Conservation (phyloP, 2,888 invertebrate genomes). For the Lycia hirtaria region DNA sequence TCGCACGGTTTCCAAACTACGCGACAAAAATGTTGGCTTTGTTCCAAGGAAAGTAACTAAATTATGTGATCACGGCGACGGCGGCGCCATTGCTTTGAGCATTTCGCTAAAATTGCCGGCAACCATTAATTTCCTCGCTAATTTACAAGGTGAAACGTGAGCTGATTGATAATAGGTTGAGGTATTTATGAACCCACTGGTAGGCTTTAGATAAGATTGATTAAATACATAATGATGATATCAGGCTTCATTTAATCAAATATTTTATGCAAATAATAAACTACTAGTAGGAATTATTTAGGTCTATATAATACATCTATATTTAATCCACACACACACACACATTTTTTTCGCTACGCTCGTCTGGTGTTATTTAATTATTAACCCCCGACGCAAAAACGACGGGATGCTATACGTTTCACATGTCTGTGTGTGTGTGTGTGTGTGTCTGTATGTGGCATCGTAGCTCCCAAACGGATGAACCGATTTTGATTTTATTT, state of each 20-base stretch:
- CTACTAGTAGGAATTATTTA: no score
- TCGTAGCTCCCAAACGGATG: no score
- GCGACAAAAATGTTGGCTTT: conserved; percentile 24
- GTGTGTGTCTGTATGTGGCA: no score
- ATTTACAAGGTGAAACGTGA: conserved; percentile 7
- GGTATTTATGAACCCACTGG: background rate
- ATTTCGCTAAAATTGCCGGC: conserved; percentile 3
- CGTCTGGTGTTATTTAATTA: no score
- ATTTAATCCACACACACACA: no score
- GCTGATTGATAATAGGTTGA: background rate
- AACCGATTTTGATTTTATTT: no score
- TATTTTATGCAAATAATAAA: no score
- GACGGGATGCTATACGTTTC: no score
- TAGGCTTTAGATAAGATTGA: background rate
- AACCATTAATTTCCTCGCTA: conserved; percentile 3
- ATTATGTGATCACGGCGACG: conserved; percentile 16
- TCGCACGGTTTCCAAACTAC: conserved; percentile 20
- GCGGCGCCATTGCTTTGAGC: background rate
- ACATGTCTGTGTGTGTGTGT: no score
- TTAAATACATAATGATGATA: background rate
- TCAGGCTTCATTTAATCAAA: background rate
- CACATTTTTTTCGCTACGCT: no score
- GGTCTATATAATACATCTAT: no score
- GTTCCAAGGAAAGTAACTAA: conserved; percentile 29
- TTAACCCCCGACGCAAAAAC: no score